A percentile compares a stretch with the other conserved stretches of the same genome.
Evolutionary conservation across 2,888 invertebrate genomes (phyloP).

Genomic region (Hybos culiciformis): DNA sequence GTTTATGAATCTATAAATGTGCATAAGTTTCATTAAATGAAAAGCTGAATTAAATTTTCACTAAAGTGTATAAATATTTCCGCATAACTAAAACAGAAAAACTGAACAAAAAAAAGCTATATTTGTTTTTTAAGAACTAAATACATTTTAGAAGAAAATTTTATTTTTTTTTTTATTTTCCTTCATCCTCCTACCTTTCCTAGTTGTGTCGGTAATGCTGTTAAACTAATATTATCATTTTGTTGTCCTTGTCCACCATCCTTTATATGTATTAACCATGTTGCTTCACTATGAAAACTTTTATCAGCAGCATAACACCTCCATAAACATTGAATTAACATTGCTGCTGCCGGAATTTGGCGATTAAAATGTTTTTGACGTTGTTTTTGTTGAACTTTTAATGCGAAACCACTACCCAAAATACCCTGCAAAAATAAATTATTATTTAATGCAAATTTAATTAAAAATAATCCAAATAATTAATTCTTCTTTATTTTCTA

Average conservation of each 20-base stretch:
- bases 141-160: too few relatives aligned
- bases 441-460: conserved; percentile 1
- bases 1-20: too few relatives aligned
- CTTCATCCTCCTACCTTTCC: conserved; percentile 16
- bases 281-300: conserved; percentile 53
- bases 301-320: conserved; percentile 63
- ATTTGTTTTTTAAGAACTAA: too few relatives aligned
- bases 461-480: neutral
- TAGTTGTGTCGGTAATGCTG: conserved; percentile 15
- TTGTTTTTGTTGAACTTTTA: conserved; percentile 77
- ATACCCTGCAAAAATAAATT: too few relatives aligned
- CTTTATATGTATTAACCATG: conserved; percentile 56
- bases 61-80: too few relatives aligned
- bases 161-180: too few relatives aligned
- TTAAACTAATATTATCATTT: conserved; percentile 36
- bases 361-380: conserved; percentile 74
- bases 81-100: too few relatives aligned
- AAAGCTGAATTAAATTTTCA: too few relatives aligned
- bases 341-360: conserved; percentile 66
- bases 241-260: conserved; percentile 19
- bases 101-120: too few relatives aligned
- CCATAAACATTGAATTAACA: conserved; percentile 69
- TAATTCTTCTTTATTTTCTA: too few relatives aligned
- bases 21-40: too few relatives aligned
- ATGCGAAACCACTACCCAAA: conserved; percentile 67